Evolutionary conservation across 2,113 vertebrate genomes (phyloP).

Genomic region (Apodemus speciosus): DNA sequence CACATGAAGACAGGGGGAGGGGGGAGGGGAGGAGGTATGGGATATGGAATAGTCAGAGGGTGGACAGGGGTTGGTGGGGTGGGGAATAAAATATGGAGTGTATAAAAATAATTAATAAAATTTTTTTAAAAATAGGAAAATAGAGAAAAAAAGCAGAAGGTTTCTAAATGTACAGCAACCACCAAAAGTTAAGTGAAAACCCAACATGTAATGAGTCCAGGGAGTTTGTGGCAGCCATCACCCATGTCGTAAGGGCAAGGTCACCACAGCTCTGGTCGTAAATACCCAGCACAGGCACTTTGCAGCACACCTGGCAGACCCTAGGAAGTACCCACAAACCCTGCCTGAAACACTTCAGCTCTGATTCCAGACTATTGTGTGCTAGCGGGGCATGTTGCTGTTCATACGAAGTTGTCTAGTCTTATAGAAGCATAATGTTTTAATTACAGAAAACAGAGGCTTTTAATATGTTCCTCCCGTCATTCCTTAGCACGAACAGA

Average conservation of each 20-base stretch:
- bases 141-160: neutral
- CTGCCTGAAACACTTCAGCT: neutral
- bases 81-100: no score
- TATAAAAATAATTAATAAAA: no score
- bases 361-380: neutral
- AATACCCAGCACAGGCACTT: neutral
- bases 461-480: neutral
- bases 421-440: neutral
- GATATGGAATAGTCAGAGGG: no score
- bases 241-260: no score
- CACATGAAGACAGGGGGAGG: no score
- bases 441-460: constrained; percentile 26
- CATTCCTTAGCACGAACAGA: neutral
- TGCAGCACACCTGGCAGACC: neutral
- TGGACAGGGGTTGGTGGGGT: no score
- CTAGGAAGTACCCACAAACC: neutral
- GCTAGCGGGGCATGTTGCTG: neutral
- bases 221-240: no score
- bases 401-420: neutral
- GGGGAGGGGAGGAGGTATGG: no score
- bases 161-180: neutral
- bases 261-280: neutral
- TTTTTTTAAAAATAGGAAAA: no score
- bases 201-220: neutral
- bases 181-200: neutral